Evolutionary conservation across 2,888 invertebrate genomes (phyloP), one percentile per base, ranked within the genome.

Genomic region (Dermolepida albohirtum): DNA sequence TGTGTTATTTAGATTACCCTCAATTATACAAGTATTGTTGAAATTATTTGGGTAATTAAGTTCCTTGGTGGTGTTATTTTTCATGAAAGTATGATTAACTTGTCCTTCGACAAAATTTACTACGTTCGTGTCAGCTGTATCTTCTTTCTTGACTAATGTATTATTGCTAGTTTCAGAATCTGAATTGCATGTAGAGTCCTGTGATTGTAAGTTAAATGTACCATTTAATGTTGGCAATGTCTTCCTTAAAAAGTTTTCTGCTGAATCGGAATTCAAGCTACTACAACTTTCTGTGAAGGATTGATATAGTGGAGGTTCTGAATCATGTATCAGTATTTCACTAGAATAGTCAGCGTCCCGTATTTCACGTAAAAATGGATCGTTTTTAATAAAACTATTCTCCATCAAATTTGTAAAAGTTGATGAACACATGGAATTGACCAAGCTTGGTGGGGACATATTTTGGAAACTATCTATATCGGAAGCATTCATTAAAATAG

Each of bases 391-490:
- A 54, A 79, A 80, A 72, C 83, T 83, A 67, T 77, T 83, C 54
- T 84, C 83, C 82, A 83, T 83, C 40, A 84, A 74, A 72, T 80
- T 84, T n/a, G 82, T 80, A 72, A 84, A 83, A 4, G 82, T 83
- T 7, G 83, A 83, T 14, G 83, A 84, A 75, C 83, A 83, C 78
- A 83, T 78, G 0, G 89, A 89, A 12, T 88, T 88, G 12, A 88
- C 87, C 22, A 89, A 82, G 73, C 88, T 88, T 0, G 89, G 89
- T 0, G 89, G 89, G 0, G 84, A 84, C 81, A 84, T 83, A 72
- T 84, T 84, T 69, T 82, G 80, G 73, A 84, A 83, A 12, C 81
- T 81, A 84, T 88, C 88, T 80, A 86, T 78, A 49, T 86, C 80
- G 70, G 85, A 85, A 74, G 73, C 74, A 73, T 73, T 75, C 6